A percentile compares a stretch with the other conserved stretches of the same genome.
phyloP scores from a whole-genome alignment of 2,113 vertebrate genomes.

The Alexandromys fortis region DNA sequence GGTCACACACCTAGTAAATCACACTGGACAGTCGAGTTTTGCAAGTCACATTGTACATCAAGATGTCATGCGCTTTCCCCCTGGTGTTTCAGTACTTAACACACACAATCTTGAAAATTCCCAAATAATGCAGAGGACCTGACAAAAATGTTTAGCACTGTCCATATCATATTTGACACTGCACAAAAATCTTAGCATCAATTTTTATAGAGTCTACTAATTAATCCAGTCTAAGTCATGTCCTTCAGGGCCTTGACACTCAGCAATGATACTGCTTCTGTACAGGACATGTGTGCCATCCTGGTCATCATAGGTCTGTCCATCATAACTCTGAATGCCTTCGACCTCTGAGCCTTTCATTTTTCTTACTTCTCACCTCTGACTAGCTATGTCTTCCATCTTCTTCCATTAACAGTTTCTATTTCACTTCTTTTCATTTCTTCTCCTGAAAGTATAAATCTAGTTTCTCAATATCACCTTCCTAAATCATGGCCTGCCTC shows the following conservation, averaged over 20 bases:
- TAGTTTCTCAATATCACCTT: background rate
- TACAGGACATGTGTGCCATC: background rate
- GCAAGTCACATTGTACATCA: background rate
- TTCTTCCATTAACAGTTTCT: background rate
- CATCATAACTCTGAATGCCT: background rate
- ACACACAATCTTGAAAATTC: constrained; percentile 14
- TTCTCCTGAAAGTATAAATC: background rate
- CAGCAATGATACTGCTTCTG: background rate
- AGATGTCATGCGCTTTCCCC: background rate
- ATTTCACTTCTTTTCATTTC: background rate
- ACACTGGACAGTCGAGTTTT: background rate
- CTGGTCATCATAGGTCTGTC: background rate
- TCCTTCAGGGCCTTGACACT: background rate
- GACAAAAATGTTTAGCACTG: background rate
- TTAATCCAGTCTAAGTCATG: background rate
- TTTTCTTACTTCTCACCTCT: background rate
- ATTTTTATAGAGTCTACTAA: constrained; percentile 1
- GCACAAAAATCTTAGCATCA: background rate
- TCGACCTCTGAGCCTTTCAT: background rate
- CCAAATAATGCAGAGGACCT: background rate
- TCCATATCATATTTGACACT: background rate
- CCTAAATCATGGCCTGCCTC: background rate
- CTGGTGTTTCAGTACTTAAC: background rate
- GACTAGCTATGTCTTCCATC: background rate
- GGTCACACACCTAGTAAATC: background rate